Base-by-base conservation (phyloP, 2,113 vertebrate species). In the Ondatra zibethicus region DNA sequence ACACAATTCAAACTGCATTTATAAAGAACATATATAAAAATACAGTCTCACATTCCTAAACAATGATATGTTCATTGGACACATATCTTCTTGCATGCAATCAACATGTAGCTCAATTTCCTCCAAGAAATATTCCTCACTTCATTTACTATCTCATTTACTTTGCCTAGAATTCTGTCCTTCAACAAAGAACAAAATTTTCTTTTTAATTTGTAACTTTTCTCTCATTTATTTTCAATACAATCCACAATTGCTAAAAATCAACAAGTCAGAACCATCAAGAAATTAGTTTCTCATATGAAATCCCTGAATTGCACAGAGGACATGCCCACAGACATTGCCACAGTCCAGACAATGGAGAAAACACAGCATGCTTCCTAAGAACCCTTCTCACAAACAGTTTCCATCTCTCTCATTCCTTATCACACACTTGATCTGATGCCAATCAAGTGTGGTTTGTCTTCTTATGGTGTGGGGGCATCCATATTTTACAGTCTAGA, bases 391-490 rank as follows among this genome's bases (percentile, higher is more conserved):
- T 81, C 45, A 33, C 1, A 42, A 75, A 33, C 1, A 82, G 4
- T 3, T 63, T 2, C 4, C 7, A 11, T 31, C 9, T 9, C 3
- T 25, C 8, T 39, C 63, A 42, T 19, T 27, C 13, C 52, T 63
- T 45, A 42, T 45, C 7, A 39, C 10, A 39, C 58, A 42, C 14
- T 25, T 47, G 5, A n/a, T 19, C 21, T 78, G 21, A 84, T 12
- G 6, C 29, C 12, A 78, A 52, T 21, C 21, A 13, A 52, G 50
- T 87, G 8, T 21, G 9, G 16, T 4, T 29, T 42, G 19, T 42
- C 1, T 25, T 72, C 36, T 23, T 16, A 6, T 39, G 16, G 17
- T 7, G 0, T 50, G 7, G 11, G 50, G 3, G 1, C 21, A 42
- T 47, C 5, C 5, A 16, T 58, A 16, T 8, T 45, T 58, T 52